phyloP scores from a whole-genome alignment of 2,888 invertebrate genomes.

The Nomada ruficornis region DNA sequence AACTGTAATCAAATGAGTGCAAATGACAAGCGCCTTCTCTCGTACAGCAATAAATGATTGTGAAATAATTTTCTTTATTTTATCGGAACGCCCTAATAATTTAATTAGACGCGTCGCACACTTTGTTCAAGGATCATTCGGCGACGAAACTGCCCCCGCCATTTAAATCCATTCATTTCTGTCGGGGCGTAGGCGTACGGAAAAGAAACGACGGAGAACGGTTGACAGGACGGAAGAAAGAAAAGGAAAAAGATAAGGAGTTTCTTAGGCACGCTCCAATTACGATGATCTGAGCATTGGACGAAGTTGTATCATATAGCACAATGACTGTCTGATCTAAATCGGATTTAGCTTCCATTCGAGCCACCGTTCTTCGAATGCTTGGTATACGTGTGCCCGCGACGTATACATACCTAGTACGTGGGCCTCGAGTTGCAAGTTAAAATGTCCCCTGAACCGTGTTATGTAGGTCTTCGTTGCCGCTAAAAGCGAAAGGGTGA shows the following conservation, averaged over 20 bases:
- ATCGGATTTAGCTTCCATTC: constrained; percentile 71
- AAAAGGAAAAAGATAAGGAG: constrained; percentile 23
- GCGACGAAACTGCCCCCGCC: constrained; percentile 10
- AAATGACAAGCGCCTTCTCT: no score
- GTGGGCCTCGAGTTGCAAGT: constrained; percentile 56
- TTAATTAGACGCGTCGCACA: background rate
- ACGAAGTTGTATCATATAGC: constrained; percentile 65
- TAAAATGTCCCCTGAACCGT: constrained; percentile 65
- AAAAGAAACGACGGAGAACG: constrained; percentile 15
- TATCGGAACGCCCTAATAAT: background rate
- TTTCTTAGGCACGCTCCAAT: constrained; percentile 71
- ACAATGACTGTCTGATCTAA: constrained; percentile 68
- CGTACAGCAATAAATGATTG: no score
- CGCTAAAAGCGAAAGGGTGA: constrained; percentile 73
- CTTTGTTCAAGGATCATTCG: constrained; percentile 23
- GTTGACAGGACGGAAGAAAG: background rate
- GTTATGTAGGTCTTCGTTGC: constrained; percentile 57
- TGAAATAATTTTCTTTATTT: background rate
- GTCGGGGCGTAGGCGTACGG: constrained; percentile 24
- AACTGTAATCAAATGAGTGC: no score
- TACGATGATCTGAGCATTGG: constrained; percentile 65
- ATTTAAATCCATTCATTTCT: constrained; percentile 58
- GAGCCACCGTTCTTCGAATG: constrained; percentile 58
- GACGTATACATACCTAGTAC: constrained; percentile 40
- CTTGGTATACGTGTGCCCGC: constrained; percentile 37